Evolutionary conservation across 2,113 vertebrate species (phyloP), one percentile per base, ranked within the genome.

Genomic region (Perccottus glenii): DNA sequence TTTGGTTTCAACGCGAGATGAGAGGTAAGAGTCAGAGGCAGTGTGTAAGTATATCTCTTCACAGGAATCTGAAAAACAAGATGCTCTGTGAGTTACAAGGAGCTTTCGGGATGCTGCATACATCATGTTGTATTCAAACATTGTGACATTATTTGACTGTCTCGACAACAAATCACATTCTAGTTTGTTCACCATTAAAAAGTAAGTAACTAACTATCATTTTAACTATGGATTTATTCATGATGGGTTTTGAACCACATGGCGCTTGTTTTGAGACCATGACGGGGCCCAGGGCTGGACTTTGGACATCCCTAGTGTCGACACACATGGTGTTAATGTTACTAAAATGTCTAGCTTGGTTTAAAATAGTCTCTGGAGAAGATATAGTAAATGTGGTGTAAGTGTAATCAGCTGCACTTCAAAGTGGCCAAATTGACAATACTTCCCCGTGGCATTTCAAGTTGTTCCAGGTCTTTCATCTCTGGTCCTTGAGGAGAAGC

Each of bases 391-490:
- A 86, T 73, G 61, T 6, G 81, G 74, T 72, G 68, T 89, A 90
- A 90, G 85, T 81, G 77, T 71, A 88, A 89, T 91, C 91, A 91
- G 86, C 83, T 73, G 38, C 8, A 90, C 91, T 88, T 92, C 91
- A 92, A 92, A 92, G 89, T 58, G 43, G n/a, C 45, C 48, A 71
- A 72, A 78, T 84, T 85, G 81, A 86, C 81, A 87, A 85, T 89
- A 81, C 75, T 73, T 87, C 72, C 80, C 47, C 42, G 56, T 83
- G 83, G 64, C 78, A 91, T 89, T 90, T 90, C 53, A 84, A 88
- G 73, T 87, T 63, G 83, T 88, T 91, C 92, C 88, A 92, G 81
- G 73, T 84, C 90, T 92, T 92, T 92, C 81, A 93, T 92, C 91
- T 91, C 67, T 67, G 60, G 82, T 83, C 72, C 83, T 86, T 75